Evolutionary conservation across 1,140 invertebrate genomes (phyloP), one percentile per base, ranked within the genome.

Genomic region (Linepithema humile): DNA sequence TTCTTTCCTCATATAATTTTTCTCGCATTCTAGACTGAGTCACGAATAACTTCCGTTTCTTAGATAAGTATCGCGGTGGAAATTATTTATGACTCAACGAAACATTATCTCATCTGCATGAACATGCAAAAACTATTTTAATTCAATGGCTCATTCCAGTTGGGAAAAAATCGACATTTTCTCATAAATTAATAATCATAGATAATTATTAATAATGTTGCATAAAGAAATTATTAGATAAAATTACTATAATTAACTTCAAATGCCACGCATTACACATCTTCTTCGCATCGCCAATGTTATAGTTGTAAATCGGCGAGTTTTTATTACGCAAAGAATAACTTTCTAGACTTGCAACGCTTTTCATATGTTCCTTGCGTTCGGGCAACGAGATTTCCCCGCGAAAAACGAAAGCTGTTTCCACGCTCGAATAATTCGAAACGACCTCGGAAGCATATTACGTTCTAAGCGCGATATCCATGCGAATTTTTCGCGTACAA

Each of bases 361-460:
- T 89, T 88, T 89, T 90, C 82, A 55, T 75, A 48, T 72, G 12
- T 23, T 75, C 45, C 55, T 23, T 45, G 73, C 62, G 72, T 43
- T 70, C 62, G 69, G 62, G 43, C 87, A 57, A 70, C 53, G n/a
- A 74, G 87, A 89, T 91, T 92, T 92, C 82, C 85, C 84, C 85
- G 70, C 65, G 85, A 89, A 87, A 91, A 91, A 90, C 84, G 90
- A 92, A 92, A 91, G 91, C 88, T 83, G 72, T 83, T 73, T 67
- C 62, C 17, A 70, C 64, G 64, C 23, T 69, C 50, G 75, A 69
- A 80, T 80, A 55, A 70, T 43, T 55, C 23, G 32, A 38, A 38
- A 67, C 17, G 17, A 29, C 32, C 15, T 20, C 17, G 75, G 0
- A 50, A 7, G 32, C 23, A 10, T 69, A 7, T 20, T 23, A 15